Conservation (phyloP, 2,888 invertebrate genomes). For the Camponotus fellah region DNA sequence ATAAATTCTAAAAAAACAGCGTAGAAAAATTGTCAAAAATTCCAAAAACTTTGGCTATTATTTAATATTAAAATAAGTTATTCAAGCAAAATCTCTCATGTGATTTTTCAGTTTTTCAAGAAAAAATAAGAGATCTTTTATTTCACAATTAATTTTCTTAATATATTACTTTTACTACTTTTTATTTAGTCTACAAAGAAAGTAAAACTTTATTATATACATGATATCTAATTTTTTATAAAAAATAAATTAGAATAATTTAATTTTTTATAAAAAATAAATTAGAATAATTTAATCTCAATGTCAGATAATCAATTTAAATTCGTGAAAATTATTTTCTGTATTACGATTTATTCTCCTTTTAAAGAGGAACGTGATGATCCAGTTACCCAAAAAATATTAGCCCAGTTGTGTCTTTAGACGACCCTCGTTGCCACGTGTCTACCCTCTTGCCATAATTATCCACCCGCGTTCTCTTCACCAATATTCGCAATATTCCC, state of each 20-base stretch:
- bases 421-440: conserved; percentile 58
- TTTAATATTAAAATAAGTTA: not conserved
- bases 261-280: not conserved
- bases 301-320: not conserved
- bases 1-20: not conserved
- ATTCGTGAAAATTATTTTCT: not conserved
- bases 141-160: not conserved
- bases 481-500: conserved; percentile 81
- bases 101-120: not conserved
- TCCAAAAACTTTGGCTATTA: not conserved
- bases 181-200: not conserved
- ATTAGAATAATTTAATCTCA: not conserved
- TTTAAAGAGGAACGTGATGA: conserved; percentile 17
- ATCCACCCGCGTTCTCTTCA: conserved; percentile 73
- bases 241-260: too few species aligned
- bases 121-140: not conserved
- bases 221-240: not conserved
- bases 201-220: conserved; percentile 5
- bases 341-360: not conserved
- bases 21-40: not conserved
- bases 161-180: not conserved
- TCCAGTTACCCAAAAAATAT: conserved; percentile 28
- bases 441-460: conserved; percentile 72
- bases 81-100: not conserved
- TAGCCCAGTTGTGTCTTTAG: conserved; percentile 23